Evolutionary conservation across 2,113 vertebrate genomes (phyloP).

Genomic region (Python bivittatus): DNA sequence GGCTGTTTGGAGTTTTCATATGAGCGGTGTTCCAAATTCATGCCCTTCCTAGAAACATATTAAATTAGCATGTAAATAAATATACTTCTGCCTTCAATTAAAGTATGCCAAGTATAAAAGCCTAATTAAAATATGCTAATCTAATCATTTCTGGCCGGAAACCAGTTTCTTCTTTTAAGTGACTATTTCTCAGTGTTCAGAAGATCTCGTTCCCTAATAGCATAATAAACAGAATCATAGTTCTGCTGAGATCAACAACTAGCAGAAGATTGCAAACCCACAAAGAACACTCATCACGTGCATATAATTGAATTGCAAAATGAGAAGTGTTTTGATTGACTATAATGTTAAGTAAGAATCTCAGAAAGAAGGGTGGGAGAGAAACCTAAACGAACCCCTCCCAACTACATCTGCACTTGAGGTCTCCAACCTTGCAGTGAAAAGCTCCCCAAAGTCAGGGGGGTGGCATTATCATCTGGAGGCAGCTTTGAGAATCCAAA

Average conservation of each 20-base stretch:
- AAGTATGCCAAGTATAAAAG: conserved; percentile 45
- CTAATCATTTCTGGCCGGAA: conserved; percentile 45
- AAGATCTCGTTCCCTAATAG: conserved; percentile 25
- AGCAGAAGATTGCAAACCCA: background rate
- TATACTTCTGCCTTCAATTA: conserved; percentile 38
- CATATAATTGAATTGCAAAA: background rate
- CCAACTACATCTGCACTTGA: background rate
- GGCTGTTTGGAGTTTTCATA: background rate
- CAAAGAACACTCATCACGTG: background rate
- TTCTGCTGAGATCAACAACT: conserved; percentile 28
- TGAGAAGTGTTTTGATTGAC: background rate
- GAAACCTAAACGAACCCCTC: background rate
- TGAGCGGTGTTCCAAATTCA: background rate
- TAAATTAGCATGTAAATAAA: conserved; percentile 49
- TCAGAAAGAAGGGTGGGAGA: background rate
- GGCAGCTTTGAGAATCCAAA: too few relatives aligned
- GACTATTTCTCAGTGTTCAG: conserved; percentile 14
- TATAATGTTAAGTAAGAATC: background rate
- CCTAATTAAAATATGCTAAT: conserved; percentile 54
- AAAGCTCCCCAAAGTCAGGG: too few relatives aligned
- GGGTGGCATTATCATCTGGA: too few relatives aligned
- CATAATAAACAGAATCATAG: conserved; percentile 19
- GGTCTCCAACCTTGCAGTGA: background rate
- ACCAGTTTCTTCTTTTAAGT: conserved; percentile 21
- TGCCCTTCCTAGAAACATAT: conserved; percentile 42